phyloP scores from a whole-genome alignment of 2,113 vertebrate species.

The Agapornis roseicollis region DNA sequence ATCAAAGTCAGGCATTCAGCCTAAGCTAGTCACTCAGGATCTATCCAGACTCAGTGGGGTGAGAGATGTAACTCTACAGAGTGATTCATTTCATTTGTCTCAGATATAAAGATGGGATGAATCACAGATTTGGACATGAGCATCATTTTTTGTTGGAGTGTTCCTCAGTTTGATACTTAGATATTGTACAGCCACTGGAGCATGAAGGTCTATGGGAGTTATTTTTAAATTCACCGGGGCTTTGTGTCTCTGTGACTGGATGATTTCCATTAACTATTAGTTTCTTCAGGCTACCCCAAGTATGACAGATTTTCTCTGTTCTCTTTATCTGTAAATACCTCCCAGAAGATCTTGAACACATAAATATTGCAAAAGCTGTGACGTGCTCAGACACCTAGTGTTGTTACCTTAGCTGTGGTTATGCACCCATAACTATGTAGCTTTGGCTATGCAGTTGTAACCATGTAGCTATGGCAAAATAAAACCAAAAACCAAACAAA shows the following conservation, averaged over 20 bases:
- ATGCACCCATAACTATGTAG: neutral
- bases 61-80: neutral
- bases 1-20: neutral
- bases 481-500: neutral
- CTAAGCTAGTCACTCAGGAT: neutral
- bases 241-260: neutral
- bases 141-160: neutral
- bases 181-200: neutral
- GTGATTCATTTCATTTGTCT: neutral
- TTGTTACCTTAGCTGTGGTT: neutral
- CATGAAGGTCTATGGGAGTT: neutral
- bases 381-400: accelerated
- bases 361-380: neutral
- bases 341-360: neutral
- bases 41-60: neutral
- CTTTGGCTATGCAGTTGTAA: neutral
- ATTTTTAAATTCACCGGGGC: neutral
- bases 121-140: neutral
- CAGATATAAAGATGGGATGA: neutral
- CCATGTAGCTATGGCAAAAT: neutral
- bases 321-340: neutral
- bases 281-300: neutral
- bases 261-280: neutral
- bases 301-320: neutral
- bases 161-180: neutral